phyloP scores from a whole-genome alignment of 2,888 invertebrate genomes.

The Eupithecia exiguata region DNA sequence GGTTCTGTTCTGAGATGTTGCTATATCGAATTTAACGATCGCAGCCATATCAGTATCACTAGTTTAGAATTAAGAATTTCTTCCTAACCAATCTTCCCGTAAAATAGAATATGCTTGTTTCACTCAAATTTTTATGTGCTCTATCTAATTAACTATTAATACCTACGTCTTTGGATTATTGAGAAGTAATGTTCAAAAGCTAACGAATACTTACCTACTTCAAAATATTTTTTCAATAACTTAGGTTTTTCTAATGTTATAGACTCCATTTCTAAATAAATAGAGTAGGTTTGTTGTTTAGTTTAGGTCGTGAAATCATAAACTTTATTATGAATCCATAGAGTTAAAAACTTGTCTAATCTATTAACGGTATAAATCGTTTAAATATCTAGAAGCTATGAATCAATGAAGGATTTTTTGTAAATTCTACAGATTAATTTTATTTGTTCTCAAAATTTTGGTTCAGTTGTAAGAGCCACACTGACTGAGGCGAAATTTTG shows the following conservation, averaged over 20 bases:
- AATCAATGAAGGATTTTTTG: not conserved
- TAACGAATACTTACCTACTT: not conserved
- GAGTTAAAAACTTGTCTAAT: not conserved
- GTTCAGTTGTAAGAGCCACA: conserved; percentile 31
- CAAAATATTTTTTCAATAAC: conserved; percentile 3
- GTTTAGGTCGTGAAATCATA: conserved; percentile 3
- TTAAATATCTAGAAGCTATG: not conserved
- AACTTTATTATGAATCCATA: conserved; percentile 10
- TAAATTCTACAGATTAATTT: not conserved
- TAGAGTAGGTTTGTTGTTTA: conserved; percentile 12
- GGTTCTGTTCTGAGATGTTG: conserved; percentile 41
- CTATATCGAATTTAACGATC: conserved; percentile 64
- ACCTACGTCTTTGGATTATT: not conserved
- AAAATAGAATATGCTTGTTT: conserved; percentile 6
- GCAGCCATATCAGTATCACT: conserved; percentile 73
- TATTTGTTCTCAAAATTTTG: conserved; percentile 25
- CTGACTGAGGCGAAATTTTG: conserved; percentile 30
- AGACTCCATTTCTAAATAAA: conserved; percentile 5
- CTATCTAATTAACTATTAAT: not conserved
- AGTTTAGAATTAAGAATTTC: conserved; percentile 61
- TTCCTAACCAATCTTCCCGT: conserved; percentile 52
- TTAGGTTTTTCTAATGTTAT: not conserved
- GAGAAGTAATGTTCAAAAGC: not conserved
- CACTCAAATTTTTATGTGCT: not conserved
- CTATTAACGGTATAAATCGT: not conserved